These are phyloP conservation scores for Hemicordylus capensis DNA, from an alignment of 2,113 vertebrate species.

Conservation along the genomic window DNA sequence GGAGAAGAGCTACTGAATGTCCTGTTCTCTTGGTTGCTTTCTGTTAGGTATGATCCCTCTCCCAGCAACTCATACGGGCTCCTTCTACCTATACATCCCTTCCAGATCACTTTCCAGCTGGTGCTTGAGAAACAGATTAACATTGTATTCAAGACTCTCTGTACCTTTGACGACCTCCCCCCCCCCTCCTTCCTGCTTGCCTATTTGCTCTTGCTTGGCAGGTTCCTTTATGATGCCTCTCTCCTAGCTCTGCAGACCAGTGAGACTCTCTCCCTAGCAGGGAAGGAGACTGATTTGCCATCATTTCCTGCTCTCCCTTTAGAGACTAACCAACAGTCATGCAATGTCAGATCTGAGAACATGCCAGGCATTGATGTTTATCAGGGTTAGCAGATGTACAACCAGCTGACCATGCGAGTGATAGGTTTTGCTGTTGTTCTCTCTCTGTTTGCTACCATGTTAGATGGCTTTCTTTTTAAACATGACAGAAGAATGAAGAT, in stretches of 20 bases:
- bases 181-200: neutral
- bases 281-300: neutral
- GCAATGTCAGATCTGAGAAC: conserved; percentile 28
- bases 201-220: neutral
- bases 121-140: neutral
- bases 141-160: neutral
- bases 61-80: neutral
- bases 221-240: neutral
- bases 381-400: neutral
- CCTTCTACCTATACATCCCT: neutral
- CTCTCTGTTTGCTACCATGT: neutral
- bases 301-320: neutral
- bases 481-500: rapidly evolving
- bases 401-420: neutral
- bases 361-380: rapidly evolving
- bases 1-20: neutral
- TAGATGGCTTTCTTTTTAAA: rapidly evolving
- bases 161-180: neutral
- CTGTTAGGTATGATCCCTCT: neutral
- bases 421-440: neutral
- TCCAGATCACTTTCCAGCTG: neutral
- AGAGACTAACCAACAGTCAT: neutral
- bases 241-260: neutral
- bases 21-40: neutral
- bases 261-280: neutral